Evolutionary conservation across 2,113 vertebrate species (phyloP).

Genomic region (Chauna torquata): DNA sequence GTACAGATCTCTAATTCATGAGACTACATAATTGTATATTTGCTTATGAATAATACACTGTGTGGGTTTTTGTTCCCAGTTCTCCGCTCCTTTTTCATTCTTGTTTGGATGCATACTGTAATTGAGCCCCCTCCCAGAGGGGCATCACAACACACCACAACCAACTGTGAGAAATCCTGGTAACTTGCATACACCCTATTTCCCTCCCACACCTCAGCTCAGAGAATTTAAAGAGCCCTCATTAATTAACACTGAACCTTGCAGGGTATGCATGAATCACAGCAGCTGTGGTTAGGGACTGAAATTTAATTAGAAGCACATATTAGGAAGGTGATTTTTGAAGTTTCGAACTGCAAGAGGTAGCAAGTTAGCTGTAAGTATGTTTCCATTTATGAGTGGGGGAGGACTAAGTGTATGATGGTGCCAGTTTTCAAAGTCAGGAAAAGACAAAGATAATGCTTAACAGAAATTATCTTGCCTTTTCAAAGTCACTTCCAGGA

Average conservation of each 20-base stretch:
- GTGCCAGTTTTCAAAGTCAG: constrained; percentile 7
- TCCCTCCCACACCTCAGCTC: constrained; percentile 22
- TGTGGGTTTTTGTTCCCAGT: constrained; percentile 6
- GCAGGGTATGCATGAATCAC: constrained; percentile 60
- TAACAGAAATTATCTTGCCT: background rate
- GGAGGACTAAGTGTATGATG: background rate
- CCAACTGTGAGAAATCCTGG: constrained; percentile 45
- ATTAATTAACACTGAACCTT: constrained; percentile 77
- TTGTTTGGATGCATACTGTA: constrained; percentile 16
- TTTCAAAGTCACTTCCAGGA: constrained; percentile 23
- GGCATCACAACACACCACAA: constrained; percentile 16
- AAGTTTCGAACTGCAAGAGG: constrained; percentile 29
- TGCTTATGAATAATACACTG: constrained; percentile 59
- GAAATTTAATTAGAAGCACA: constrained; percentile 77
- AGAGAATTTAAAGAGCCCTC: constrained; percentile 69
- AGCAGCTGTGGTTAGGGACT: constrained; percentile 60
- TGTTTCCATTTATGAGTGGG: background rate
- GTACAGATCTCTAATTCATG: constrained; percentile 18
- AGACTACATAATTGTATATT: constrained; percentile 62
- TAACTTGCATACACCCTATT: background rate
- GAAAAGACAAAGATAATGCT: background rate
- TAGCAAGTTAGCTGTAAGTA: background rate
- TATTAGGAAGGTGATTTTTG: constrained; percentile 40
- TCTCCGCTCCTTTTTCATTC: constrained; percentile 20
- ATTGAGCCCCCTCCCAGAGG: constrained; percentile 34